Evolutionary conservation across 2,888 invertebrate species (phyloP).

Genomic region (Idaea aversata): DNA sequence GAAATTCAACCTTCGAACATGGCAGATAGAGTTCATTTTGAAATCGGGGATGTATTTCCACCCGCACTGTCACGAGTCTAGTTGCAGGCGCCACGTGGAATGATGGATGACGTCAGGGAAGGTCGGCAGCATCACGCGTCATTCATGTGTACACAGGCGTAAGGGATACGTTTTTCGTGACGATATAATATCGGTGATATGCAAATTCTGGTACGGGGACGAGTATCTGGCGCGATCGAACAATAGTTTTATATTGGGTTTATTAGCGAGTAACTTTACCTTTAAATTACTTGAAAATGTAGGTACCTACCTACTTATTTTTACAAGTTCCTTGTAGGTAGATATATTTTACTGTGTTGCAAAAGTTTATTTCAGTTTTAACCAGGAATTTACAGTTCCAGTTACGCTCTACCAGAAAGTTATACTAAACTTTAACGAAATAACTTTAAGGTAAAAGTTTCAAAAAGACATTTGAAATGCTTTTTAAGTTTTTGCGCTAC

Average conservation of each 20-base stretch:
- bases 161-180: constrained; percentile 81
- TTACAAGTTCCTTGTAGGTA: too few relatives aligned
- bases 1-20: constrained; percentile 32
- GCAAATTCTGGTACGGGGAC: constrained; percentile 70
- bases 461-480: too few relatives aligned
- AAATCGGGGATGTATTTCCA: constrained; percentile 23
- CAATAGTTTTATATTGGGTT: constrained; percentile 29
- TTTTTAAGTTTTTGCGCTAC: too few relatives aligned
- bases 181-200: constrained; percentile 80
- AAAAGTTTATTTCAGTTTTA: too few relatives aligned
- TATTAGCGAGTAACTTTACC: constrained; percentile 26
- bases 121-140: constrained; percentile 80
- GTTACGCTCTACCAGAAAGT: too few relatives aligned
- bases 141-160: constrained; percentile 81
- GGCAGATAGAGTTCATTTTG: constrained; percentile 35
- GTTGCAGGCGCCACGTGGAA: constrained; percentile 79
- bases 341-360: too few relatives aligned
- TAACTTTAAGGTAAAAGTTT: too few relatives aligned
- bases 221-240: constrained; percentile 52
- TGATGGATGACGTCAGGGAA: constrained; percentile 80
- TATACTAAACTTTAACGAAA: too few relatives aligned
- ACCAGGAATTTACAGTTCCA: too few relatives aligned
- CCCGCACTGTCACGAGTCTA: constrained; percentile 74
- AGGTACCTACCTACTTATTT: too few relatives aligned
- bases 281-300: background rate